Conservation (phyloP, 2,113 vertebrate species). For the Agapornis roseicollis region DNA sequence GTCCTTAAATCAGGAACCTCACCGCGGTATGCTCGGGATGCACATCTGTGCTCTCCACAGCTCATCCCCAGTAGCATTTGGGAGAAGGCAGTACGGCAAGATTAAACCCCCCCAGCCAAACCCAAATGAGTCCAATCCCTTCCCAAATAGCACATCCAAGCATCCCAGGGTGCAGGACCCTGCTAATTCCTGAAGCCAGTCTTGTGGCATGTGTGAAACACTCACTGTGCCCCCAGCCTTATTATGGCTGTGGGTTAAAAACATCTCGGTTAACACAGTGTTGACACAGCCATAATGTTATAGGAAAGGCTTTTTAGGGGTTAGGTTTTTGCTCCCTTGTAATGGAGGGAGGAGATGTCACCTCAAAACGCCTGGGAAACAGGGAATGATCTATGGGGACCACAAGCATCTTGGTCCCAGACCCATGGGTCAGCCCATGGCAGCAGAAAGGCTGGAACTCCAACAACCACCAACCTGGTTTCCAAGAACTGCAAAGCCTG, state of each 20-base stretch:
- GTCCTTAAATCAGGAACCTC: slow-evolving; percentile 65
- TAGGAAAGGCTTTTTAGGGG: background rate
- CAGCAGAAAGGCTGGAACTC: background rate
- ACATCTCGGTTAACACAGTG: rapidly evolving
- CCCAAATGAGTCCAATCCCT: background rate
- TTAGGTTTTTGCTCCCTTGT: rapidly evolving
- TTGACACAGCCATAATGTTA: background rate
- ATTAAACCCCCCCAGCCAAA: background rate
- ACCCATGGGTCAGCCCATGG: background rate
- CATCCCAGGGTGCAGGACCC: background rate
- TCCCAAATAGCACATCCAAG: rapidly evolving
- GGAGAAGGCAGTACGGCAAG: slow-evolving; percentile 15
- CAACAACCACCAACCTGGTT: background rate
- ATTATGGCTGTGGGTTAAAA: background rate
- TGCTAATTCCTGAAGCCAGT: background rate
- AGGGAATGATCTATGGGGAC: background rate
- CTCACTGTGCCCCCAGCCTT: background rate
- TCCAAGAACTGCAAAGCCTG: background rate
- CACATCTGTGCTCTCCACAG: slow-evolving; percentile 42
- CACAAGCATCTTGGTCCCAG: background rate
- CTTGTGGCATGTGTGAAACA: background rate
- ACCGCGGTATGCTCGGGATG: slow-evolving; percentile 22
- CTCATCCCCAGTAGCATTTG: background rate
- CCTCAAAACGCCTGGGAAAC: background rate
- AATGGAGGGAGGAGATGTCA: background rate